A percentile compares a stretch with the other conserved stretches of the same genome.
phyloP scores from a whole-genome alignment of 2,797 vertebrate genomes.

The Cyprinella venusta region DNA sequence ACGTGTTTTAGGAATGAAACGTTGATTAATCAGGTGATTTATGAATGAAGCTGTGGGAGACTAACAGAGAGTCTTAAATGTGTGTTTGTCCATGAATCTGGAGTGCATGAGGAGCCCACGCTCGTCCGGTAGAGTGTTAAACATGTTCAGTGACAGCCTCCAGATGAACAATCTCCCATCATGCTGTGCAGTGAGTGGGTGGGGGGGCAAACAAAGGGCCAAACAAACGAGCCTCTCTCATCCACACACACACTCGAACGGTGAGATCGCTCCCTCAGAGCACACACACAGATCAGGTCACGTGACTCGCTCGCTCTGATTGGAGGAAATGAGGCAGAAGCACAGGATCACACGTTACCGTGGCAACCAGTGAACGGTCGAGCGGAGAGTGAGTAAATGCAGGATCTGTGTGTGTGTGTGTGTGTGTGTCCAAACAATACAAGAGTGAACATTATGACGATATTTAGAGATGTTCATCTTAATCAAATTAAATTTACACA shows the following conservation, averaged over 20 bases:
- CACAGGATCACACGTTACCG: slow-evolving; percentile 66
- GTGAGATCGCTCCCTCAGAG: background rate
- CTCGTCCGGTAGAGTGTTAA: too few species aligned
- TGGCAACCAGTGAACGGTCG: slow-evolving; percentile 77
- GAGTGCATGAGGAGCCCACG: too few species aligned
- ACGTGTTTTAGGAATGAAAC: too few species aligned
- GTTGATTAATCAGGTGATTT: too few species aligned
- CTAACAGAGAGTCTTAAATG: too few species aligned
- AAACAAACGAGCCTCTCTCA: slow-evolving; percentile 52
- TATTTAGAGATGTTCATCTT: background rate
- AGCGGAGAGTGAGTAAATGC: slow-evolving; percentile 60
- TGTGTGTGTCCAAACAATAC: background rate
- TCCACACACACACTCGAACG: slow-evolving; percentile 10
- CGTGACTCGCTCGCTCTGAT: background rate
- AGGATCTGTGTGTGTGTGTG: background rate
- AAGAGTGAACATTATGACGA: background rate
- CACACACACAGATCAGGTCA: background rate
- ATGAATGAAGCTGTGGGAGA: too few species aligned
- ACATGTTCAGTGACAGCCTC: too few species aligned
- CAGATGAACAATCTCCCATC: background rate
- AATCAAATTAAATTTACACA: background rate
- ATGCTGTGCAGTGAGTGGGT: background rate
- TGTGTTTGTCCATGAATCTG: too few species aligned
- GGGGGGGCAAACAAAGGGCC: slow-evolving; percentile 22
- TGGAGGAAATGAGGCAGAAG: slow-evolving; percentile 1